Evolutionary conservation across 1,140 invertebrate genomes (phyloP), one percentile per base, ranked within the genome.

Genomic region (Leptinotarsa lineolata): DNA sequence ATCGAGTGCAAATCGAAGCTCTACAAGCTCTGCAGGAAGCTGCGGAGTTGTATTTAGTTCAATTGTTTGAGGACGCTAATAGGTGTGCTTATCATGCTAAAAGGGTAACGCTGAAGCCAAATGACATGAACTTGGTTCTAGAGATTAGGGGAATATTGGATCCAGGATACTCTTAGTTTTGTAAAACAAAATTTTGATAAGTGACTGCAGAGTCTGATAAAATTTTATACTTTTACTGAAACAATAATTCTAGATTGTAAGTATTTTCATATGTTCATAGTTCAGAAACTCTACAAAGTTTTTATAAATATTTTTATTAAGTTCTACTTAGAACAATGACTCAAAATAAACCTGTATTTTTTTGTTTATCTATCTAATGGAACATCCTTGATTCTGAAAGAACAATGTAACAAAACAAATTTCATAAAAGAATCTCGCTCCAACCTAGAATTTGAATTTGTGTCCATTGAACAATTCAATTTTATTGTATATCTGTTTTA

Each of bases 11-110:
- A 76, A 74, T 77, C 6, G 69, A 80, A 5, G 91, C 91, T 15
- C 60, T 90, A 3, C 78, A 85, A 76, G 88, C 87, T 8, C 67
- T 90, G 45, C 91, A 94, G 84, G 91, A 93, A 84, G 89, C 93
- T 12, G 84, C 86, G 65, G 93, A 95, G 84, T 90, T 91, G 75
- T 94, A 93, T 80, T 72, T 95, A 13, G 90, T 92, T 18, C 90
- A 92, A 79, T 87, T 93, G 12, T 93, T 95, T 79, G 89, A 93
- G 81, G 93, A 95, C 83, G 88, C 91, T 61, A 87, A 91, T 78
- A 74, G 92, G 80, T 88, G 92, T 75, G 87, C 92, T 24, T 86
- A 89, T 69, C 92, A 94, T 80, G 90, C 92, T 16, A 90, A 92
- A 78, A 86, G 94, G 59, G 89, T 93, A 0, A 95, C 94, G 39